Evolutionary conservation across 1,140 invertebrate genomes (phyloP).

Genomic region (Neotoxoptera formosana): DNA sequence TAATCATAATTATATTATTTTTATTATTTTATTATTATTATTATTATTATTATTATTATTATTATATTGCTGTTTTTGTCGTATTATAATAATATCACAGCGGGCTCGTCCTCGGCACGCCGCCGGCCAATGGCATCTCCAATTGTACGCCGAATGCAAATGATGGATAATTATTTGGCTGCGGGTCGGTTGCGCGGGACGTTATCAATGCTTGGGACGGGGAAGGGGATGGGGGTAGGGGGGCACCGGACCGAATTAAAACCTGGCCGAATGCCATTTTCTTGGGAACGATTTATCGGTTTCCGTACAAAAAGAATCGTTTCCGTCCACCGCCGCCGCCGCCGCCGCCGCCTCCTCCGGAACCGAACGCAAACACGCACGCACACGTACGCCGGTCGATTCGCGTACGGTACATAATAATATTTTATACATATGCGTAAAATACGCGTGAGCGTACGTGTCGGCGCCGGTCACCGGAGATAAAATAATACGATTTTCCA

Average conservation of each 20-base stretch:
- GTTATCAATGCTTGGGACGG: not conserved
- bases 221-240: no score
- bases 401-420: not conserved
- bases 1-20: not conserved
- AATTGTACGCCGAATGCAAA: constrained; percentile 22
- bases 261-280: constrained; percentile 48
- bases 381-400: not conserved
- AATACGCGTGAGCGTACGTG: not conserved
- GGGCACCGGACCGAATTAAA: constrained; percentile 48
- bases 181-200: not conserved
- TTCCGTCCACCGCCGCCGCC: not conserved
- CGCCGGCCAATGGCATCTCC: not conserved
- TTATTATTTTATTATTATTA: not conserved
- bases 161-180: constrained; percentile 52
- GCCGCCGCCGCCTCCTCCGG: no score
- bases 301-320: constrained; percentile 52
- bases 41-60: not conserved
- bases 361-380: not conserved
- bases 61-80: not conserved
- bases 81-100: not conserved
- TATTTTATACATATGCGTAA: not conserved
- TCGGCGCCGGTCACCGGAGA: not conserved
- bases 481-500: constrained; percentile 35
- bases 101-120: not conserved
- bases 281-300: constrained; percentile 49